These are phyloP conservation scores for Elachura formosa DNA, from an alignment of 2,113 vertebrate genomes.

Conservation along the genomic window DNA sequence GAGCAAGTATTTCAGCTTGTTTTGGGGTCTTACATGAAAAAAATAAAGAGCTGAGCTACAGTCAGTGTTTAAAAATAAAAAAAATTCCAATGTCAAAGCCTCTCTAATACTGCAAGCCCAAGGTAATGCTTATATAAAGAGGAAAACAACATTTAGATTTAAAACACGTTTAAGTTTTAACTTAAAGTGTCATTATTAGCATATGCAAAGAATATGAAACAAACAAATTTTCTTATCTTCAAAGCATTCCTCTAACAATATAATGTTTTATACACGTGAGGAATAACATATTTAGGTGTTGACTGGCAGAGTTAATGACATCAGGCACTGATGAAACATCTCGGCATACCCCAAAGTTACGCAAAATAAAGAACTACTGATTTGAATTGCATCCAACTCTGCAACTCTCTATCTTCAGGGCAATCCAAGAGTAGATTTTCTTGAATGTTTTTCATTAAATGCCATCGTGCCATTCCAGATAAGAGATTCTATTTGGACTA, in stretches of 20 bases:
- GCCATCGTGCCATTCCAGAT: constrained; percentile 69
- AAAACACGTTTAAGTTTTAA: background rate
- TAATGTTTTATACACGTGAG: background rate
- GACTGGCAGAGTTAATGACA: constrained; percentile 46
- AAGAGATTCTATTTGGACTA: constrained; percentile 78
- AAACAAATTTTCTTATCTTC: background rate
- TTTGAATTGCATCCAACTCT: constrained; percentile 64
- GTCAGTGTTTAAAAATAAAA: background rate
- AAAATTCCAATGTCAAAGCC: background rate
- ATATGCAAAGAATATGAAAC: background rate
- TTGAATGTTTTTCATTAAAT: constrained; percentile 75
- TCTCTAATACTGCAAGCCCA: background rate
- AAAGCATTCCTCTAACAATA: background rate
- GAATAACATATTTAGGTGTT: background rate
- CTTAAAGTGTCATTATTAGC: constrained; percentile 9
- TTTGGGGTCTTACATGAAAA: background rate
- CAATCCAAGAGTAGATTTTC: constrained; percentile 66
- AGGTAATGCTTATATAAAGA: background rate
- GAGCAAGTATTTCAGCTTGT: background rate
- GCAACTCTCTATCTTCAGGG: constrained; percentile 64
- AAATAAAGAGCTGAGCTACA: background rate
- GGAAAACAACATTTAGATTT: background rate
- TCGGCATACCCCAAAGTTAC: constrained; percentile 52
- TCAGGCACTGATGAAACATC: constrained; percentile 45
- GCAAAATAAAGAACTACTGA: constrained; percentile 68